Evolutionary conservation across 2,888 invertebrate genomes (phyloP).

Genomic region (Tolmerus cingulatus): DNA sequence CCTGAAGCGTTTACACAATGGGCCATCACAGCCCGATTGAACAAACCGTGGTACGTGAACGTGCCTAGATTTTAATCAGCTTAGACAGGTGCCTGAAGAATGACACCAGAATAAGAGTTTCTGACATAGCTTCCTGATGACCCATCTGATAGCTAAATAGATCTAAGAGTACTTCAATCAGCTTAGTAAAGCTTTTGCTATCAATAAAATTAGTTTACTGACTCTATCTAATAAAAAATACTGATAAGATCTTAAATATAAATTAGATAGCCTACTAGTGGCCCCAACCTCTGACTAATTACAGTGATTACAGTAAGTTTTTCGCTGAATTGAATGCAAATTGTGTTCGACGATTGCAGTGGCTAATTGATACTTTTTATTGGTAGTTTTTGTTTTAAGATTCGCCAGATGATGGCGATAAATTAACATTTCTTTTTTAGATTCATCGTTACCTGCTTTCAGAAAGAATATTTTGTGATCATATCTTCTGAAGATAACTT

Average conservation of each 20-base stretch:
- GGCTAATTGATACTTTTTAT: neutral
- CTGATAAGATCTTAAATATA: neutral
- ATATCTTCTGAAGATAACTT: neutral
- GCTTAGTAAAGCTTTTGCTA: neutral
- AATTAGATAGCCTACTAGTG: neutral
- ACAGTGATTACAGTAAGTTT: neutral
- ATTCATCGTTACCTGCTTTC: neutral
- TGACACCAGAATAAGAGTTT: neutral
- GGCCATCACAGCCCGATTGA: neutral
- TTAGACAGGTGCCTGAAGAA: neutral
- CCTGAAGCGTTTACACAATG: neutral
- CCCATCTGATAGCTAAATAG: neutral
- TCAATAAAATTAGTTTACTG: neutral
- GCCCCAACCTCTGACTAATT: neutral
- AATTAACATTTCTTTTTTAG: neutral
- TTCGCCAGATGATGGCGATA: neutral
- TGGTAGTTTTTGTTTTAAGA: neutral
- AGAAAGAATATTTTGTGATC: neutral
- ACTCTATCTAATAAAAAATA: neutral
- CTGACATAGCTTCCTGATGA: neutral
- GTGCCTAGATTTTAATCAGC: neutral
- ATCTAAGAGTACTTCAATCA: neutral
- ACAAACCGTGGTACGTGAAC: neutral
- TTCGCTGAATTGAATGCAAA: neutral
- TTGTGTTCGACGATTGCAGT: neutral